Evolutionary conservation across 2,113 vertebrate species (phyloP).

Genomic region (Pseudopipra pipra): DNA sequence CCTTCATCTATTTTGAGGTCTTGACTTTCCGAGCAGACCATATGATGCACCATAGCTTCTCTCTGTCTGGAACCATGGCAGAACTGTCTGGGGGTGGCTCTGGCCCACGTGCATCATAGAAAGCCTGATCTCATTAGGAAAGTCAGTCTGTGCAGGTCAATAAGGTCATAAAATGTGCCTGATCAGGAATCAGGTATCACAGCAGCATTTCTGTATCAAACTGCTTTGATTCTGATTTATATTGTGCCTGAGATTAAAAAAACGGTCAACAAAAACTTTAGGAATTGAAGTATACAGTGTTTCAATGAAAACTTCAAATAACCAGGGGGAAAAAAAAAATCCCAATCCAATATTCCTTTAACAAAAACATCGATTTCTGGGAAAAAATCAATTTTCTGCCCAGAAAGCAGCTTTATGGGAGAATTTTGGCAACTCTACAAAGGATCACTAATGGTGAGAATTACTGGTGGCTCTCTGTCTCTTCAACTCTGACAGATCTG

Average conservation of each 20-base stretch:
- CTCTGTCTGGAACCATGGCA: neutral
- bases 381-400: neutral
- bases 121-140: neutral
- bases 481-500: slow-evolving; percentile 59
- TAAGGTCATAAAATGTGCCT: neutral
- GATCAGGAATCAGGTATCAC: neutral
- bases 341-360: neutral
- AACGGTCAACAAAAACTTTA: neutral
- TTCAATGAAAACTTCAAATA: neutral
- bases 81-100: neutral
- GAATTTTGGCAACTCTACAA: slow-evolving; percentile 30
- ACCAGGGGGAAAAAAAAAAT: neutral
- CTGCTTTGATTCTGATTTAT: slow-evolving; percentile 22
- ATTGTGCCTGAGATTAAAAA: neutral
- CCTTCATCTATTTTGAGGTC: neutral
- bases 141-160: neutral
- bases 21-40: neutral
- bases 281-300: neutral
- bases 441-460: slow-evolving; percentile 45
- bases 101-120: rapidly evolving
- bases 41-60: neutral
- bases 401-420: neutral
- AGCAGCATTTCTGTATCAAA: slow-evolving; percentile 8
- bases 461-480: slow-evolving; percentile 44
- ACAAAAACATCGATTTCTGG: neutral